Evolutionary conservation across 2,888 invertebrate species (phyloP), one percentile per base, ranked within the genome.

Genomic region (Orgyia antiqua): DNA sequence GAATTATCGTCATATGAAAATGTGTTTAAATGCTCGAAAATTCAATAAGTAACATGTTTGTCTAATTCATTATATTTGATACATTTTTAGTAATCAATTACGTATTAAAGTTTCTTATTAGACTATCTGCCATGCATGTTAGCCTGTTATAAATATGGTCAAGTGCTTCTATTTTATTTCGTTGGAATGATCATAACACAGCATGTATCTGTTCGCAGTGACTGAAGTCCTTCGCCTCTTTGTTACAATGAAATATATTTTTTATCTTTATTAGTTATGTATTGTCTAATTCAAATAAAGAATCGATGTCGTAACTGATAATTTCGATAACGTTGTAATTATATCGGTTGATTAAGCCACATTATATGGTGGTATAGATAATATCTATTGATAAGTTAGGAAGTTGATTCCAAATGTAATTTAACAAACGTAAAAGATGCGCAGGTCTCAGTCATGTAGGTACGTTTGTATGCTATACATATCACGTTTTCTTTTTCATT

Each of bases 401-500:
- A n/a, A n/a, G n/a, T n/a, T n/a, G n/a, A n/a, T n/a, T n/a, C n/a
- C n/a, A n/a, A n/a, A n/a, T n/a, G n/a, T n/a, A n/a, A n/a, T n/a
- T n/a, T n/a, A n/a, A n/a, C n/a, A n/a, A n/a, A n/a, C n/a, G 4
- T 15, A 29, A 30, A 41, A 58, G 66, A 64, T 67, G 68, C 66
- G 61, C 51, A 62, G 54, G 58, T 62, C 58, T 68, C 54, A 51
- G 31, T 31, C 13, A 34, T 41, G 25, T 36, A 42, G 36, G 44
- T 40, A 51, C 52, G 38, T 54, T 47, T 59, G 49, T 58, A 51
- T 50, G 51, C 65, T 55, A 70, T 77, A 73, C 75, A 82, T 82
- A 82, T 83, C 83, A 82, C 77, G 51, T 74, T 79, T 82, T 79
- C 74, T 78, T 79, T 78, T 80, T 82, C 78, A 78, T 84, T 87